These are phyloP conservation scores for Oreochromis tanganicae DNA, from an alignment of 2,113 vertebrate species.

Conservation along the genomic window DNA sequence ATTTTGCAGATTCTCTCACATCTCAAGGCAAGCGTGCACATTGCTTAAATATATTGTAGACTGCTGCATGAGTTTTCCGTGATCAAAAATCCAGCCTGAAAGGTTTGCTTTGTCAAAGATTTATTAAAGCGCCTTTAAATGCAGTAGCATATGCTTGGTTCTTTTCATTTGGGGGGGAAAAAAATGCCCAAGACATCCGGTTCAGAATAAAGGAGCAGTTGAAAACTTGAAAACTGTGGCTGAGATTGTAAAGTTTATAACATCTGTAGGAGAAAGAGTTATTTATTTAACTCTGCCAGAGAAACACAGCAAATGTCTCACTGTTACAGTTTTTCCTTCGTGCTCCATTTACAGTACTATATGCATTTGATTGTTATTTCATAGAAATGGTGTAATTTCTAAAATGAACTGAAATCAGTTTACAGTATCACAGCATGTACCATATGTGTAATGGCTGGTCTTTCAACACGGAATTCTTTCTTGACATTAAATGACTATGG, in stretches of 20 bases:
- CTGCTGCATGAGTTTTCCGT: not conserved
- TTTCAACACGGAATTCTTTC: not conserved
- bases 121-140: slow-evolving; percentile 41
- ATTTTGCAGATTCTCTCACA: not conserved
- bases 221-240: slow-evolving; percentile 13
- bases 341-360: not conserved
- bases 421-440: not conserved
- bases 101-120: slow-evolving; percentile 36
- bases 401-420: not conserved
- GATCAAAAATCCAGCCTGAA: slow-evolving; percentile 25
- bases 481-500: not conserved
- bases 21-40: not conserved
- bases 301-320: slow-evolving; percentile 29
- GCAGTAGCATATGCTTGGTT: slow-evolving; percentile 29
- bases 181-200: not conserved
- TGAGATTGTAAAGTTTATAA: slow-evolving; percentile 34
- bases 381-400: not conserved
- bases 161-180: not conserved
- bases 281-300: slow-evolving; percentile 36
- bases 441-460: slow-evolving; percentile 8
- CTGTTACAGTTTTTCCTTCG: slow-evolving; percentile 2
- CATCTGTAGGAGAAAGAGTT: not conserved
- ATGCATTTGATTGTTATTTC: not conserved
- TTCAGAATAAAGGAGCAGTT: slow-evolving; percentile 20
- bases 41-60: not conserved